These are phyloP conservation scores for Drosophila tani DNA, from an alignment of 1,140 invertebrate species.

Conservation along the genomic window DNA sequence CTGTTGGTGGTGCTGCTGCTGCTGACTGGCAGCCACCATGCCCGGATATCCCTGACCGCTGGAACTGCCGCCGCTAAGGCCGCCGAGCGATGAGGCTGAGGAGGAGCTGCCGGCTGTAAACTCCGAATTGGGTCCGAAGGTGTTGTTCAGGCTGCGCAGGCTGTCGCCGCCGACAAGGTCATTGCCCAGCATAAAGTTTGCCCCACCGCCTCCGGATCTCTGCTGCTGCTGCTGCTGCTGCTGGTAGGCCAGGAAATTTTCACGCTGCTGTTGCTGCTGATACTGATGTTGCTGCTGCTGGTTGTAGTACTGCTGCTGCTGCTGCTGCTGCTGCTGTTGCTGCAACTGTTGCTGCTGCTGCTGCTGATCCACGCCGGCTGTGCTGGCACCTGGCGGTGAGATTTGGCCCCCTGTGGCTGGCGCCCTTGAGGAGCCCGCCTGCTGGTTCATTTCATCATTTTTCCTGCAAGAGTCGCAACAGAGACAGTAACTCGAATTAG, in stretches of 20 bases:
- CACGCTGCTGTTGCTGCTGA: constrained; percentile 69
- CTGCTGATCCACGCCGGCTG: constrained; percentile 48
- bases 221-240: constrained; percentile 62
- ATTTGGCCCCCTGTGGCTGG: constrained; percentile 85
- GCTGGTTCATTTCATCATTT: constrained; percentile 85
- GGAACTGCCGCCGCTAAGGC: constrained; percentile 73
- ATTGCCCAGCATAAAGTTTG: constrained; percentile 80
- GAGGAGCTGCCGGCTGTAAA: constrained; percentile 67
- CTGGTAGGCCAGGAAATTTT: constrained; percentile 71
- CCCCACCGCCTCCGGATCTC: constrained; percentile 42
- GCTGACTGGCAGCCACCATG: constrained; percentile 70
- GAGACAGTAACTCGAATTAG: constrained; percentile 42
- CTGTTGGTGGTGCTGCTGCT: constrained; percentile 51
- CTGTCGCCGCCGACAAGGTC: constrained; percentile 78
- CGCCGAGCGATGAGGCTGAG: constrained; percentile 39
- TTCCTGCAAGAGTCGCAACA: constrained; percentile 73
- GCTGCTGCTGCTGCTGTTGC: constrained; percentile 58
- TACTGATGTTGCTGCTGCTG: constrained; percentile 74
- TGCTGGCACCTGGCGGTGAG: constrained; percentile 83
- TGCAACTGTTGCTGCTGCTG: constrained; percentile 52
- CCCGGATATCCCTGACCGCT: constrained; percentile 66
- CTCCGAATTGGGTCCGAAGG: constrained; percentile 82
- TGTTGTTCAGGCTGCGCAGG: constrained; percentile 81
- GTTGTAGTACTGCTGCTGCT: constrained; percentile 61
- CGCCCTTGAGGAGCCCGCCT: constrained; percentile 85